Base-by-base conservation (phyloP, 2,113 vertebrate genomes). In the Sisor rabdophorus region DNA sequence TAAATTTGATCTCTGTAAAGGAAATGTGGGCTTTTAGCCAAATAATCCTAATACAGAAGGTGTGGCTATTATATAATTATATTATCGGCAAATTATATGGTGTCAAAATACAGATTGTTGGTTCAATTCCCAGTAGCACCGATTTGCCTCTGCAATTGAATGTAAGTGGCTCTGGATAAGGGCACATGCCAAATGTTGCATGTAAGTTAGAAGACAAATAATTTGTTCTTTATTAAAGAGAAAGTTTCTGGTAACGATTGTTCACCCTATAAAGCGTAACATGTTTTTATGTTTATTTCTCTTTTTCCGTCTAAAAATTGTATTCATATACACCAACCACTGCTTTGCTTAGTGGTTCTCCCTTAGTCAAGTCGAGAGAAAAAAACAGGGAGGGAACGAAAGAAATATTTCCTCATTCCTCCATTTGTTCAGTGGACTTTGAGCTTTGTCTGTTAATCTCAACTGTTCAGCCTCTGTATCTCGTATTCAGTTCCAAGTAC, bases 321-420 rank as follows among this genome's bases (percentile, higher is more conserved):
- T 15, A 10, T 64, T 5, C 4, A 28, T 5, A 59, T 19, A 30
- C 11, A 56, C 22, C 5, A 52, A 40, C 70, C 54, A 0, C 84
- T 87, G 84, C 86, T 92, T 92, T 92, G 91, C 90, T 91, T 92
- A 89, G 82, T 71, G 22, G 71, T 36, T 63, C 86, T 84, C 8
- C 5, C 60, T 83, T 58, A 30, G 64, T 22, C 53, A 28, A 61
- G 55, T 81, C 60, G 22, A 17, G 8, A 44, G 2, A 67, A 67
- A 67, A 40, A 67, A 44, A 44, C 1, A 87, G 44, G 87, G 87
- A 9, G 32, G 36, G 55, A 44, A 10, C 10, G 22, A 60, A 19
- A 13, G 36, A 20, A 9, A 12, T 40, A 73, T 69, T 80, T 78
- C 78, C 71, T 76, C 67, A 71, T 75, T 78, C 71, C 52, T 50